These are phyloP conservation scores for Kryptolebias ocellatus DNA, from an alignment of 2,797 vertebrate species.

Conservation along the genomic window DNA sequence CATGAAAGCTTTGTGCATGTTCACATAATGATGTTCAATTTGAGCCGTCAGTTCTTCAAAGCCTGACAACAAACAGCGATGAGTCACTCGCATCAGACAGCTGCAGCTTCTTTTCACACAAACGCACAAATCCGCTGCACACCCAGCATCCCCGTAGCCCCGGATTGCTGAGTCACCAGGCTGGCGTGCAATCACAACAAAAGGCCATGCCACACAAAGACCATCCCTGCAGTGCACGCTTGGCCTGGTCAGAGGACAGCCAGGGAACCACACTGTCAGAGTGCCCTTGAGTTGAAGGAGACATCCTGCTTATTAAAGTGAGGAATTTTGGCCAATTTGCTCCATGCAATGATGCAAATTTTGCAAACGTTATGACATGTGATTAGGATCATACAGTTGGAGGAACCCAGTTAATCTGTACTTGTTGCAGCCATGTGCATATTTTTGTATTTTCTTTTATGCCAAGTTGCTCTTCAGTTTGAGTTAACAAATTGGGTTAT, in stretches of 20 bases:
- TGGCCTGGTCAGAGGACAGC: constrained; percentile 33
- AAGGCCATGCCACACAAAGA: constrained; percentile 56
- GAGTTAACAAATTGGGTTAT: background rate
- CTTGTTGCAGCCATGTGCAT: background rate
- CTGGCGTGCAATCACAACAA: constrained; percentile 42
- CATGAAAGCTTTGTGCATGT: constrained; percentile 15
- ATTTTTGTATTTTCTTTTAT: background rate
- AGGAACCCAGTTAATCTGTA: constrained; percentile 29
- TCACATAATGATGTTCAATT: constrained; percentile 26
- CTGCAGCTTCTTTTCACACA: constrained; percentile 35
- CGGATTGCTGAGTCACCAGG: constrained; percentile 64
- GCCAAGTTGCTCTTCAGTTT: background rate
- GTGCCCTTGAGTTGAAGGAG: constrained; percentile 43
- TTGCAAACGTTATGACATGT: constrained; percentile 1
- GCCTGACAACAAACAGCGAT: constrained; percentile 26
- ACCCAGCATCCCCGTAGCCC: constrained; percentile 45
- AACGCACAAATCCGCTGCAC: constrained; percentile 36
- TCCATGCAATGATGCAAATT: constrained; percentile 2
- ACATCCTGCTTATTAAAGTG: constrained; percentile 14
- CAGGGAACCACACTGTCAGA: constrained; percentile 26
- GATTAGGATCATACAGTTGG: constrained; percentile 13
- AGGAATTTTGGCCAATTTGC: background rate
- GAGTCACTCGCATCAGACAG: constrained; percentile 56
- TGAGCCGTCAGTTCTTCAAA: constrained; percentile 43
- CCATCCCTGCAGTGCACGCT: constrained; percentile 36